Evolutionary conservation across 2,888 invertebrate genomes (phyloP), one percentile per base, ranked within the genome.

Genomic region (Elegia similella): DNA sequence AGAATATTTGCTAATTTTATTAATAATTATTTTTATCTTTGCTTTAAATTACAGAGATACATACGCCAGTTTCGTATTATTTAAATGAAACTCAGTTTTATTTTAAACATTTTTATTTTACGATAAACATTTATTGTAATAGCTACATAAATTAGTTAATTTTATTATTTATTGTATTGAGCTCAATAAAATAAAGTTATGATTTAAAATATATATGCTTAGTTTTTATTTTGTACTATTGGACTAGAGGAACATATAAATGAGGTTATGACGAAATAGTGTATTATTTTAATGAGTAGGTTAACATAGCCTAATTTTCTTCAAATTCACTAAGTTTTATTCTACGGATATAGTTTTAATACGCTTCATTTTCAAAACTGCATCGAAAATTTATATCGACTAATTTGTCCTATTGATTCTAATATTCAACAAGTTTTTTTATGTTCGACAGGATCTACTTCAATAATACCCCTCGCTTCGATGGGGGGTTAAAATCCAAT

Each of bases 81-180:
- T 23, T 23, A 23, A 34, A 12, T 10, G 10, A 38, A 38, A 38
- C n/a, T 38, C n/a, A 34, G 34, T 34, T 10, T 34, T 34, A 12
- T 34, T n/a, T n/a, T n/a, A n/a, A 34, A 34, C 34, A 12, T 38
- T n/a, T n/a, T 46, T 23, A 10, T 38, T 38, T 16, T 17, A 16
- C 7, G 16, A 8, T 6, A 10, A 46, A 17, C 6, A 12, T 46
- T 16, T 46, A 23, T 46, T 46, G 12, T 43, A 17, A 12, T 46
- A 23, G 17, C 23, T 16, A 15, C 23, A 16, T 46, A 46, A 46
- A 16, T 46, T 17, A 46, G 7, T 17, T 46, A 16, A 17, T 46
- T 12, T 12, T 38, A 38, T 6, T 46, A 46, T 46, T 46, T 46
- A 46, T 46, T 46, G 46, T 46, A 46, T 16, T 46, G 46, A 46